A percentile compares a stretch with the other conserved stretches of the same genome.
These are phyloP conservation scores for Coptodon bakossiorum DNA, from an alignment of 2,113 vertebrate genomes.

Conservation along the genomic window DNA sequence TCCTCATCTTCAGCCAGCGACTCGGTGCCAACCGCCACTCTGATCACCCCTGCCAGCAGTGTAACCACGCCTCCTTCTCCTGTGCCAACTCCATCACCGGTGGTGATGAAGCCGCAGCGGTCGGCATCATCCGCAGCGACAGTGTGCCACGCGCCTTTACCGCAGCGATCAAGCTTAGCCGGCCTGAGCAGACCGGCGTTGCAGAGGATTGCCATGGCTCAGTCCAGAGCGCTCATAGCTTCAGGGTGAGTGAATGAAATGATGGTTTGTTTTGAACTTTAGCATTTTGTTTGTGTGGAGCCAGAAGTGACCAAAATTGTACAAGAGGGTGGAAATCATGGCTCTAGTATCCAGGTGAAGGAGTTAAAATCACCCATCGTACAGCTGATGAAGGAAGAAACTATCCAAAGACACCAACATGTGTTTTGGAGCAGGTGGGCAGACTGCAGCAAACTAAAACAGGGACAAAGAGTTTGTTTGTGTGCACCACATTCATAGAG, in stretches of 20 bases:
- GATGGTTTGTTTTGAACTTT: neutral
- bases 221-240: slow-evolving; percentile 89
- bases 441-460: neutral
- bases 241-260: slow-evolving; percentile 79
- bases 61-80: slow-evolving; percentile 64
- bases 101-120: slow-evolving; percentile 63
- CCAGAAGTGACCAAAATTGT: neutral
- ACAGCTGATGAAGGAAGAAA: rapidly evolving
- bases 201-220: slow-evolving; percentile 87
- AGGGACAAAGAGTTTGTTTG: neutral
- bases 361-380: rapidly evolving
- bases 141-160: slow-evolving; percentile 65
- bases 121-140: neutral
- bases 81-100: slow-evolving; percentile 50
- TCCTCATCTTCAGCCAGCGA: slow-evolving; percentile 50
- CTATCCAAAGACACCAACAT: neutral
- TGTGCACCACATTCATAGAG: neutral
- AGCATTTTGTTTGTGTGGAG: neutral
- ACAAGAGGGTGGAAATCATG: neutral
- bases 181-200: slow-evolving; percentile 82
- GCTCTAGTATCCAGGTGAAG: rapidly evolving
- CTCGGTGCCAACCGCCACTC: slow-evolving; percentile 64
- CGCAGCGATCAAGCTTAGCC: slow-evolving; percentile 73
- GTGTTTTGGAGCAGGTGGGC: neutral
- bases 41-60: slow-evolving; percentile 61